phyloP scores from a whole-genome alignment of 2,888 invertebrate genomes.

The Carterocephalus palaemon region DNA sequence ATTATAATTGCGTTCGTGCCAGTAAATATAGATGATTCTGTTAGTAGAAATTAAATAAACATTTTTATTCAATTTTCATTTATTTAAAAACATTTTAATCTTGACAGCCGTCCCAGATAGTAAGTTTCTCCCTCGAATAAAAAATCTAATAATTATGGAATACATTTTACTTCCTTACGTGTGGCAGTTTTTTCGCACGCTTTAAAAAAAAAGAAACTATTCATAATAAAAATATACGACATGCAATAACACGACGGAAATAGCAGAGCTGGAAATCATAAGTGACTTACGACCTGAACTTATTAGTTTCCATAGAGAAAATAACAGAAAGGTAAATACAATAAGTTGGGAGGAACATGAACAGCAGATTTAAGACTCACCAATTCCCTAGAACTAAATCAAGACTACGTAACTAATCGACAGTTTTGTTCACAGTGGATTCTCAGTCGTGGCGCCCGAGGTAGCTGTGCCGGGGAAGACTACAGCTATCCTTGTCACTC shows the following conservation, averaged over 20 bases:
- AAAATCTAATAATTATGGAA: too few species aligned
- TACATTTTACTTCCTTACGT: too few species aligned
- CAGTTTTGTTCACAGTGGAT: slow-evolving; percentile 69
- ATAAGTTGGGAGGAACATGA: slow-evolving; percentile 18
- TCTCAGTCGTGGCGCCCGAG: slow-evolving; percentile 83
- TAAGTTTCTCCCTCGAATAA: too few species aligned
- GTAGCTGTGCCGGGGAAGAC: slow-evolving; percentile 82
- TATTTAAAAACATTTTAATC: too few species aligned
- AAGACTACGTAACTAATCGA: slow-evolving; percentile 22
- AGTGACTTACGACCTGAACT: slow-evolving; percentile 14
- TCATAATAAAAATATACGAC: too few species aligned
- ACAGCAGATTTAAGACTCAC: slow-evolving; percentile 21
- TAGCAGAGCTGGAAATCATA: slow-evolving; percentile 11
- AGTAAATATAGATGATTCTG: too few species aligned
- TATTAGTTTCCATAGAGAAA: slow-evolving; percentile 8
- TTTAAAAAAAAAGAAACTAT: too few species aligned
- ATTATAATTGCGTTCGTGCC: too few species aligned
- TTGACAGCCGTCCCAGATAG: too few species aligned
- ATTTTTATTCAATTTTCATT: slow-evolving; percentile 8
- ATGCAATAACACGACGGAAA: slow-evolving; percentile 8
- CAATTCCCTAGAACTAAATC: slow-evolving; percentile 18
- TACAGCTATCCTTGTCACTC: slow-evolving; percentile 81
- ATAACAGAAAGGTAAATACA: slow-evolving; percentile 6
- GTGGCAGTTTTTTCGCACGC: too few species aligned
- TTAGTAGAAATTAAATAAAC: too few species aligned